Evolutionary conservation across 2,888 invertebrate genomes (phyloP).

Genomic region (Anoncus sp.): DNA sequence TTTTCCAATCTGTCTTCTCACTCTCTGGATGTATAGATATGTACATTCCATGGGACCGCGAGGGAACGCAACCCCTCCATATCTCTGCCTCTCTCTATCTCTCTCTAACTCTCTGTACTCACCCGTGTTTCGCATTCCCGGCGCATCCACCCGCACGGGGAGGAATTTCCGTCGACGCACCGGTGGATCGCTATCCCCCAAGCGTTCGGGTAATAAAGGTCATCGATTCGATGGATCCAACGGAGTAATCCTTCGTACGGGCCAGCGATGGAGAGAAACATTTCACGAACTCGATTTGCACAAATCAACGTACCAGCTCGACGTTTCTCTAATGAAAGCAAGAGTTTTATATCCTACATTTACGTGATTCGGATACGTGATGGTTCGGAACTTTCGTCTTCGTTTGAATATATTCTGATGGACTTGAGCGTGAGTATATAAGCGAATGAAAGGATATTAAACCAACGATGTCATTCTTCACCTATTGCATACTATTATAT

Average conservation of each 20-base stretch:
- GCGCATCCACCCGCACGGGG: slow-evolving; percentile 47
- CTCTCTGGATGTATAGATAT: slow-evolving; percentile 22
- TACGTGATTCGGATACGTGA: too few species aligned
- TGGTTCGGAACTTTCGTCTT: too few species aligned
- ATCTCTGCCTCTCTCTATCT: slow-evolving; percentile 48
- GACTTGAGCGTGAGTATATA: too few species aligned
- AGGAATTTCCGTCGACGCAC: slow-evolving; percentile 60
- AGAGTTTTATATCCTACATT: background rate
- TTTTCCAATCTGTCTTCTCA: slow-evolving; percentile 66
- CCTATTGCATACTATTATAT: too few species aligned
- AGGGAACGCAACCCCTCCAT: slow-evolving; percentile 47
- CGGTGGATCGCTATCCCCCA: slow-evolving; percentile 47
- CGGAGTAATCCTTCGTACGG: slow-evolving; percentile 61
- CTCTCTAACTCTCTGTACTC: slow-evolving; percentile 42
- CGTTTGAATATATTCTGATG: too few species aligned
- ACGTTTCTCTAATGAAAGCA: background rate
- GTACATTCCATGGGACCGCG: slow-evolving; percentile 28
- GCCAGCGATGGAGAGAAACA: slow-evolving; percentile 62
- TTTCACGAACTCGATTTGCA: slow-evolving; percentile 41
- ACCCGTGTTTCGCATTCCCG: slow-evolving; percentile 55
- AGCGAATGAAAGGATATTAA: too few species aligned
- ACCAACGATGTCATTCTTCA: too few species aligned
- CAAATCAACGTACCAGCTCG: background rate
- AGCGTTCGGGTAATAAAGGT: slow-evolving; percentile 65
- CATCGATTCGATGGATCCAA: slow-evolving; percentile 75